A percentile compares a stretch with the other conserved stretches of the same genome.
These are phyloP conservation scores for Mus minutoides DNA, from an alignment of 2,797 vertebrate genomes.

Conservation along the genomic window DNA sequence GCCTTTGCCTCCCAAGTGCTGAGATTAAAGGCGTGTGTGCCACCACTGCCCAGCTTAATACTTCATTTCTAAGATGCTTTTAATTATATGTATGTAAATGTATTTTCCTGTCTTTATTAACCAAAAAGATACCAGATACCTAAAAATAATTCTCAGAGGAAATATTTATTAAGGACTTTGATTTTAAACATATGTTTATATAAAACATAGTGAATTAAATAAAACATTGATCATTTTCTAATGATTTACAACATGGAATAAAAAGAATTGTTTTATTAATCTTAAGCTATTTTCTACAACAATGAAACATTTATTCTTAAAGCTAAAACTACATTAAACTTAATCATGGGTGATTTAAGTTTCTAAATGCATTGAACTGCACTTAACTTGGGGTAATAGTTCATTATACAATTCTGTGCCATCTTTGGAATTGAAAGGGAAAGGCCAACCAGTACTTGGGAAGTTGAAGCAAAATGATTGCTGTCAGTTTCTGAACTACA, in stretches of 20 bases:
- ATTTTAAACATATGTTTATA: slow-evolving; percentile 51
- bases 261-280: slow-evolving; percentile 4
- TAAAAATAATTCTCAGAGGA: slow-evolving; percentile 39
- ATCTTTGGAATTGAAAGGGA: slow-evolving; percentile 57
- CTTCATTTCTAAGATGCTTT: not conserved
- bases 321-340: slow-evolving; percentile 31
- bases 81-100: not conserved
- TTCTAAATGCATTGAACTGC: slow-evolving; percentile 47
- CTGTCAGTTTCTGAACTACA: not conserved
- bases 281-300: not conserved
- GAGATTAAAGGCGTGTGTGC: too few species aligned
- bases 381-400: slow-evolving; percentile 1
- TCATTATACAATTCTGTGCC: slow-evolving; percentile 26
- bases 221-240: slow-evolving; percentile 62
- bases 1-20: too few species aligned
- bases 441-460: not conserved
- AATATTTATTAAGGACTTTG: slow-evolving; percentile 67
- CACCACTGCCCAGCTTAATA: not conserved
- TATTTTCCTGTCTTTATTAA: slow-evolving; percentile 3
- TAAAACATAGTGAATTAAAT: slow-evolving; percentile 56
- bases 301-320: slow-evolving; percentile 49
- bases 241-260: slow-evolving; percentile 23
- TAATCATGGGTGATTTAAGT: slow-evolving; percentile 9
- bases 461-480: not conserved
- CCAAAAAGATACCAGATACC: not conserved